A percentile compares a stretch with the other conserved stretches of the same genome.
Conservation (phyloP, 2,113 vertebrate genomes). For the Zapus hudsonius region DNA sequence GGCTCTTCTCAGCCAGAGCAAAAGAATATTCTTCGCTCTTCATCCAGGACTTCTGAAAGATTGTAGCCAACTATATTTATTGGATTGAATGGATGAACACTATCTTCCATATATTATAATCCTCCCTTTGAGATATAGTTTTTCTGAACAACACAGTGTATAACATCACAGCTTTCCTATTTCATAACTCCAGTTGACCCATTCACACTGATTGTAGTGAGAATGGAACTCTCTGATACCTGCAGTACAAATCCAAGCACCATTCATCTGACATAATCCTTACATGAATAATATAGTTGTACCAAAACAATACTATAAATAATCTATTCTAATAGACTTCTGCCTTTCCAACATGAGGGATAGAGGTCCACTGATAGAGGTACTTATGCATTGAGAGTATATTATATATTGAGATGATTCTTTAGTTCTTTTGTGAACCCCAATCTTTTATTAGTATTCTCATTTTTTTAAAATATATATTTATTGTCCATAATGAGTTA, state of each 20-base stretch:
- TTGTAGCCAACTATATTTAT: neutral
- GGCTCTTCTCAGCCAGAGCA: neutral
- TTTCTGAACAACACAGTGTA: neutral
- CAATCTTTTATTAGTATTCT: neutral
- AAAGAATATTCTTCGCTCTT: neutral
- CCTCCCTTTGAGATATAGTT: neutral
- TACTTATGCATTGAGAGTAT: neutral
- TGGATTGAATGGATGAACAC: neutral
- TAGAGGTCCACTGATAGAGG: neutral
- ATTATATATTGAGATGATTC: neutral
- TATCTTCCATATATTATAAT: neutral
- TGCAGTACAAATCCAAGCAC: neutral
- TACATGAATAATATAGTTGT: neutral
- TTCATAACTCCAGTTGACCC: fast-evolving
- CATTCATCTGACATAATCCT: neutral
- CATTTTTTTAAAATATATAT: no score
- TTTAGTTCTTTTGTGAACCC: neutral
- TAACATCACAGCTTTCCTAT: neutral
- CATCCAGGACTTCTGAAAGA: neutral
- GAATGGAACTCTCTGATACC: neutral
- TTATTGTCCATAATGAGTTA: no score
- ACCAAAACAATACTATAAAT: neutral
- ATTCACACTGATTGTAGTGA: neutral
- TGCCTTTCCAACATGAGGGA: neutral
- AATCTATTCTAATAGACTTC: neutral